Base-by-base conservation (phyloP, 2,797 vertebrate species). In the Leptoclinus maculatus region DNA sequence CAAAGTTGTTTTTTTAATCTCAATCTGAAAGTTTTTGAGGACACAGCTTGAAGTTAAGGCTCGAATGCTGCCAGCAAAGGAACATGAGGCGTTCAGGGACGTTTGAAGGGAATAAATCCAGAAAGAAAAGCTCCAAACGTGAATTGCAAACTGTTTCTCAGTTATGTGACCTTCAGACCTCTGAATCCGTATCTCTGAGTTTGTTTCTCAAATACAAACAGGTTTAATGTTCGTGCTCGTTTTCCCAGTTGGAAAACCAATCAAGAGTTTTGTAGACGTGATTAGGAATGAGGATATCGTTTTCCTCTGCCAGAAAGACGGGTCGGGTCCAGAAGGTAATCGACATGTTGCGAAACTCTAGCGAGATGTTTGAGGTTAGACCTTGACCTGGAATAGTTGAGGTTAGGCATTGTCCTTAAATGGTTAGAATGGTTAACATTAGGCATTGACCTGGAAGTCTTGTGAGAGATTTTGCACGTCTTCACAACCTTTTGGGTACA, bases 1-100 rank as follows among this genome's bases (percentile, higher is more conserved):
- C 45, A 74, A 78, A 79, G 32, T 76, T 86, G 87, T 64, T 64
- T 75, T 88, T 60, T 66, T 79, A 88, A 90, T 87, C 83, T 84
- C 58, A 43, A 21, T 64, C 13, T 27, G 43, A 6, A 63, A 85
- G 67, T 84, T 83, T 86, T 67, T 53, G 43, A 76, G 78, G 74
- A 68, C 59, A 13, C 11, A 12, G 71, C 73, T 80, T 66, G 47
- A 70, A 82, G 62, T 74, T 51, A 1, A 63, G 72, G 54, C 71
- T 73, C 41, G 39, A 65, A 76, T 64, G 66, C 51, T 23, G 32
- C 54, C 36, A 17, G 11, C 8, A 1, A 17, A 8, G 7, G 19
- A 43, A 19, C n/a, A 27, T 0, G n/a, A 82, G 72, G 64, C 32
- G 3, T 67, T 76, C 45, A 2, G 54, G 74, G 82, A 74, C 66